Base-by-base conservation (phyloP, 2,113 vertebrate genomes). In the Heterotis niloticus region DNA sequence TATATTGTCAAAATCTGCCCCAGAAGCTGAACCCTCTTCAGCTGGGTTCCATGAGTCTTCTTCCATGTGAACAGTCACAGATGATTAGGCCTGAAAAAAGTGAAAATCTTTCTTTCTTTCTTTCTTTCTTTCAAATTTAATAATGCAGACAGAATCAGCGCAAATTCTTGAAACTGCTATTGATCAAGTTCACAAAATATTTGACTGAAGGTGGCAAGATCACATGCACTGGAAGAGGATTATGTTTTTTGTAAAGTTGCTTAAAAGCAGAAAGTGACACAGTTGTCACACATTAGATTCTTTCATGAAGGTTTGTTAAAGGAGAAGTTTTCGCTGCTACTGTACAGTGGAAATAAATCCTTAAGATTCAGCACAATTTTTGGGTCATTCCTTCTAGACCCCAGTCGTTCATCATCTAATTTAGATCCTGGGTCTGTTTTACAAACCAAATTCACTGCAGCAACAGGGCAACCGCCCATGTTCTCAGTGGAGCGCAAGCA, bases 401-500 rank as follows among this genome's bases (percentile, higher is more conserved):
- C 62, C 12, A 23, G 28, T 5, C 5, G 7, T 76, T 76, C 34
- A 62, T 75, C n/a, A n/a, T 75, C 23, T 68, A 2, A 11, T 17
- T 23, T n/a, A 44, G 34, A 44, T 44, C 34, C 34, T 7, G 7
- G 34, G 34, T 44, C 34, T 44, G 18, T 51, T 29, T 10, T 54
- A 44, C 18, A 24, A 16, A 64, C 62, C 52, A 60, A 64, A 77
- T 62, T 60, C 13, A 14, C 26, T 9, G 2, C 54, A 10, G 73
- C 80, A 7, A 29, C 82, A 65, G 86, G 86, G 75, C 78, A 85
- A 52, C 73, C 52, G 75, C 84, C 83, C 87, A 87, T 86, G 82
- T 64, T 18, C 78, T 67, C 78, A 23, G 24, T 80, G 26, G 5
- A 69, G 75, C 44, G 64, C 70, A 44, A 29, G 51, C 66, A 65